Evolutionary conservation across 2,113 vertebrate genomes (phyloP), one percentile per base, ranked within the genome.

Genomic region (Scomber japonicus): DNA sequence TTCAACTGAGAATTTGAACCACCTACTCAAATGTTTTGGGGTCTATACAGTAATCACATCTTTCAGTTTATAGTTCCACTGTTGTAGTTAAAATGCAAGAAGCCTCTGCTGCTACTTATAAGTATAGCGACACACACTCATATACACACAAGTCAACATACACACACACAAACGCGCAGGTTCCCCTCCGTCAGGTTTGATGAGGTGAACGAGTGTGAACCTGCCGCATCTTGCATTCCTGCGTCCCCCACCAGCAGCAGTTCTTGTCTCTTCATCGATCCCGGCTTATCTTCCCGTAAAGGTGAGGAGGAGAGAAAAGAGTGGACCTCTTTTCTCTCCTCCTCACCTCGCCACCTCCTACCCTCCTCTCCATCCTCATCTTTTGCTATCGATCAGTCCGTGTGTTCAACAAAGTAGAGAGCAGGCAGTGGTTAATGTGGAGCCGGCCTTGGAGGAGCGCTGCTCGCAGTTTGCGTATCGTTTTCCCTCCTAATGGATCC

Each of bases 221-320:
- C 60, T 2, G n/a, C 68, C 5, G 35, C 77, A 51, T 80, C 75
- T 70, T 19, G 30, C 85, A 88, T 90, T 80, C 80, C 83, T 87
- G 84, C 53, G 2, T 82, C 84, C 76, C 69, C 51, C 83, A 49
- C 63, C 68, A 51, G 78, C 92, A 77, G 73, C 76, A 78, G 71
- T 73, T 80, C 78, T 79, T 85, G 82, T 83, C 88, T 86, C 53
- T 49, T 70, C 46, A 94, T 94, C 76, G 91, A 94, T 95, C 88
- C 69, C 30, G 17, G 68, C 83, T 92, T 92, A 93, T 91, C 92
- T 92, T 92, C 89, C 90, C 80, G 84, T 94, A 91, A 91, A 91
- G 82, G 24, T 1, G 24, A 27, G 24, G 24, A 27, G 24, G 24
- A 27, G 24, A 27, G 24, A 27, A 27, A 27, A 27, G 24, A 27